These are phyloP conservation scores for Ascidia mentula DNA, from an alignment of 23 tunicate genomes.

Conservation along the genomic window DNA sequence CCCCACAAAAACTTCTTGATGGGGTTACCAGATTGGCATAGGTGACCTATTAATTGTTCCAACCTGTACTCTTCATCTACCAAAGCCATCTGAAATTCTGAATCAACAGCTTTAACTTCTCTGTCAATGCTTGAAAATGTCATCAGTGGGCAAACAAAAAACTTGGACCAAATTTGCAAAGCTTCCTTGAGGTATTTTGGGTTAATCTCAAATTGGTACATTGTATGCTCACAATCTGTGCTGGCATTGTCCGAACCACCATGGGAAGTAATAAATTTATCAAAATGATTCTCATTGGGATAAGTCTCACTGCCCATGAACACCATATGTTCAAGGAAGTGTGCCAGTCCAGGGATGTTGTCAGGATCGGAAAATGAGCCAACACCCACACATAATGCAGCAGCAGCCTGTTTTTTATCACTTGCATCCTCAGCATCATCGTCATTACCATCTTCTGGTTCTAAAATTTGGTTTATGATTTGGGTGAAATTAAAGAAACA, in stretches of 20 bases:
- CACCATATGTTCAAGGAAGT: slow-evolving; percentile 97
- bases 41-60: slow-evolving; percentile 55
- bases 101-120: slow-evolving; percentile 94
- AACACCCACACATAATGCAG: slow-evolving; percentile 70
- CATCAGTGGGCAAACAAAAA: slow-evolving; percentile 77
- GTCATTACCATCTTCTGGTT: background rate
- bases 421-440: slow-evolving; percentile 25
- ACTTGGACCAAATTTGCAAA: slow-evolving; percentile 84
- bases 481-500: background rate
- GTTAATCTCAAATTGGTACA: slow-evolving; percentile 70
- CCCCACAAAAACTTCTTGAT: slow-evolving; percentile 82
- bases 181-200: slow-evolving; percentile 61
- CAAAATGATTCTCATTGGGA: slow-evolving; percentile 90
- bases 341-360: slow-evolving; percentile 81
- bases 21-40: slow-evolving; percentile 50
- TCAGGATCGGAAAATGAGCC: slow-evolving; percentile 93
- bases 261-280: slow-evolving; percentile 55
- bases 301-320: slow-evolving; percentile 94
- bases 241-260: slow-evolving; percentile 82
- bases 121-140: slow-evolving; percentile 63
- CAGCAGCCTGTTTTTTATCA: slow-evolving; percentile 76
- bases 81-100: slow-evolving; percentile 78
- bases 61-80: slow-evolving; percentile 51
- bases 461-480: background rate
- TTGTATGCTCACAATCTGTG: slow-evolving; percentile 70